These are phyloP conservation scores for Microcebus murinus DNA, from an alignment of 2,113 vertebrate species.

Conservation along the genomic window DNA sequence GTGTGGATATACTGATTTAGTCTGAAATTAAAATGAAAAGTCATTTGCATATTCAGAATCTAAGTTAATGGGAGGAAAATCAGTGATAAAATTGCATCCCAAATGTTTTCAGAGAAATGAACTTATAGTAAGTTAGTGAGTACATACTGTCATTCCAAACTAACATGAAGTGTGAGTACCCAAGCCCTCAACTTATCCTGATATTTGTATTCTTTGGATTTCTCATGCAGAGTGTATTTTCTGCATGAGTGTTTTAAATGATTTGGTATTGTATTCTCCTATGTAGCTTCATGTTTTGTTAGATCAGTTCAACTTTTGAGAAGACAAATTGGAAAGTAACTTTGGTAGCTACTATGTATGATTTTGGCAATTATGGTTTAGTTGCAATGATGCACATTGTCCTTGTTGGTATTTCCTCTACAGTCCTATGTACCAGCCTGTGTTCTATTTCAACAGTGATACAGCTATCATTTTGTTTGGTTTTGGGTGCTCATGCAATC, in stretches of 20 bases:
- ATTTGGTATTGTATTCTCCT: background rate
- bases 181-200: background rate
- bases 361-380: background rate
- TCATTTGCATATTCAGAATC: slow-evolving; percentile 72
- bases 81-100: slow-evolving; percentile 69
- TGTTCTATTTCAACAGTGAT: background rate
- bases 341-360: background rate
- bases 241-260: background rate
- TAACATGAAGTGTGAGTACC: background rate
- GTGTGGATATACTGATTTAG: slow-evolving; percentile 72
- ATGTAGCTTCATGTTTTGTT: background rate
- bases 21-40: slow-evolving; percentile 76
- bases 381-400: background rate
- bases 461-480: background rate
- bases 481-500: background rate
- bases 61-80: slow-evolving; percentile 74
- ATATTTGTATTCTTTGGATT: slow-evolving; percentile 60
- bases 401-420: background rate
- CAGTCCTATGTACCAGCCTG: background rate
- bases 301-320: background rate
- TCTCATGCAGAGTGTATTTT: slow-evolving; percentile 14
- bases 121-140: slow-evolving; percentile 21
- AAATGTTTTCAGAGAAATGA: slow-evolving; percentile 67
- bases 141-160: slow-evolving; percentile 62
- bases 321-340: background rate